Base-by-base conservation (phyloP, 1,140 invertebrate species). In the Ceratoteleas bidentatus region DNA sequence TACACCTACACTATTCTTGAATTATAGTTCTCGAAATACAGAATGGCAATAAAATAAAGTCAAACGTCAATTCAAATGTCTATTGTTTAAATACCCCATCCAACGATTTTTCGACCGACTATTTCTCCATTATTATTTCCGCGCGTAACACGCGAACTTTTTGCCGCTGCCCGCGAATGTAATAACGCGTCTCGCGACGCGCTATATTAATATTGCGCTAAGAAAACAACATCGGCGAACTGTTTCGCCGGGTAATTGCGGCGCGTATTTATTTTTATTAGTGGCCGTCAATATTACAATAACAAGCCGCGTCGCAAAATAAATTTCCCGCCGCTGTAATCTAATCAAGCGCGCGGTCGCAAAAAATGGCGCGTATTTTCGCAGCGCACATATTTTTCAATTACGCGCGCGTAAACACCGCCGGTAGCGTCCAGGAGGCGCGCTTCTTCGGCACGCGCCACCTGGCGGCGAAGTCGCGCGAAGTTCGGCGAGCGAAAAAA, bases 251-350 rank as follows among this genome's bases (percentile, higher is more conserved):
- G 8, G 43, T 60, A 69, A 52, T 69, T 60, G 11, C 53, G 10
- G 10, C 38, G 45, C 45, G 45, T 70, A 61, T 70, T 70, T 70
- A 61, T 70, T 72, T 72, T 72, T 53, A 72, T 72, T 70, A 60
- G n/a, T 32, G 24, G 61, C 40, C 60, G 52, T 73, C 40, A 73
- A 73, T 64, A 73, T 64, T 57, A 57, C 69, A 73, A 73, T 62
- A 73, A 57, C 45, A 58, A 50, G 32, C 3, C 36, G 24, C 47
- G 56, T 40, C 8, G 34, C 16, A 50, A 53, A 60, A 70, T 60
- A 70, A 60, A 70, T 70, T 43, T 36, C 6, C 36, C 43, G 43
- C n/a, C 57, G 43, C 14, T 72, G 68, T 72, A 72, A 72, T 61
- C 57, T 61, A 72, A 72, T 72, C 68, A 72, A 61, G 56, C 47